A percentile compares a stretch with the other conserved stretches of the same genome.
Evolutionary conservation across 2,888 invertebrate species (phyloP).

Genomic region (Gisinianus flammeolus): DNA sequence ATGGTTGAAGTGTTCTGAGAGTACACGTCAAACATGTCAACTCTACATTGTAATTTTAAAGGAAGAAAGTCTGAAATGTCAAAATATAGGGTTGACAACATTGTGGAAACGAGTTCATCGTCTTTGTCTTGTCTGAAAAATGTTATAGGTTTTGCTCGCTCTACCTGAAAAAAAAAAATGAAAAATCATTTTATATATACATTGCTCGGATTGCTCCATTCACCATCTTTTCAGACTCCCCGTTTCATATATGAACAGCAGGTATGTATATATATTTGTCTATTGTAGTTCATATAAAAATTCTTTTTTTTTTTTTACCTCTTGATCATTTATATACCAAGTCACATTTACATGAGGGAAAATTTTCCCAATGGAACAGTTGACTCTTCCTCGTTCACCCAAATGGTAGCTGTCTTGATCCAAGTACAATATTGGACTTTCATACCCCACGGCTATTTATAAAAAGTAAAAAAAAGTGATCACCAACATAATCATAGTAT

Average conservation of each 20-base stretch:
- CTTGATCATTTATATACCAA: conserved; percentile 45
- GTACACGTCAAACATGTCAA: conserved; percentile 21
- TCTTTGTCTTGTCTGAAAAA: conserved; percentile 7
- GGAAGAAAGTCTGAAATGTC: conserved; percentile 31
- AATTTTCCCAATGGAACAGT: conserved; percentile 42
- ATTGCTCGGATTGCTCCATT: too few relatives aligned
- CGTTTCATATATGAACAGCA: too few relatives aligned
- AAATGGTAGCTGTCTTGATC: conserved; percentile 31
- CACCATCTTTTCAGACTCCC: neutral
- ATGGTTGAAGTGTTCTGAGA: conserved; percentile 6
- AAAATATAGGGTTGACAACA: conserved; percentile 21
- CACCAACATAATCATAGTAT: too few relatives aligned
- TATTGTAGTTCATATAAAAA: neutral
- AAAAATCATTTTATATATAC: too few relatives aligned
- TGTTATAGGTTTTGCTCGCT: neutral
- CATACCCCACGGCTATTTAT: conserved; percentile 17
- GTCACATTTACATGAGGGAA: conserved; percentile 43
- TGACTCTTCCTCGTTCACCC: conserved; percentile 44
- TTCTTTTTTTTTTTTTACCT: conserved; percentile 29
- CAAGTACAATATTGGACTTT: neutral
- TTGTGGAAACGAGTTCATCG: neutral
- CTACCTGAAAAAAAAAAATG: neutral
- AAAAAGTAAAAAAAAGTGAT: neutral
- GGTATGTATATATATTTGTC: too few relatives aligned
- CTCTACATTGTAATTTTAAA: conserved; percentile 25